Evolutionary conservation across 2,797 vertebrate genomes (phyloP).

Genomic region (Hipposideros larvatus): DNA sequence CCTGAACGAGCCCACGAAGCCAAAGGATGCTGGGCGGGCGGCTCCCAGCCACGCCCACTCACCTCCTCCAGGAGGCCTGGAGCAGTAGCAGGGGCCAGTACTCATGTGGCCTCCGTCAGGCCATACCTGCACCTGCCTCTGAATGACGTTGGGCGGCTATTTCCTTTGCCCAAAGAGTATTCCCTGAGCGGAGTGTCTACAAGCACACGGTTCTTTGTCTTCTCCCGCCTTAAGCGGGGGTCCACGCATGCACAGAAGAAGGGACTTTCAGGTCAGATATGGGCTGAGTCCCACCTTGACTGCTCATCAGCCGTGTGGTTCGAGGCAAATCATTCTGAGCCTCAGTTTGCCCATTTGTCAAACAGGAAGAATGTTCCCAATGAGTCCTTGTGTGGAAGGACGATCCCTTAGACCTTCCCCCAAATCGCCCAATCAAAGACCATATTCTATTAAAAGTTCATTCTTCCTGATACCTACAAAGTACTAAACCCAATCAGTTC

Average conservation of each 20-base stretch:
- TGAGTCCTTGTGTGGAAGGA: not conserved
- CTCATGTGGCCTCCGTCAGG: not conserved
- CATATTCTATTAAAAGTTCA: accelerated
- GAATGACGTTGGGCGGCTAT: not conserved
- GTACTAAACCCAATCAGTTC: not conserved
- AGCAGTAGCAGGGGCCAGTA: accelerated
- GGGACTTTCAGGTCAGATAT: accelerated
- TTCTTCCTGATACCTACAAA: not conserved
- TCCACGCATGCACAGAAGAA: accelerated
- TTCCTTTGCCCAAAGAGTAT: not conserved
- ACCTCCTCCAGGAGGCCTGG: not conserved
- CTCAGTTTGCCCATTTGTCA: not conserved
- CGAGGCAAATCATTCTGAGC: not conserved
- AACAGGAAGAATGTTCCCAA: not conserved
- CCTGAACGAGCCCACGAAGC: accelerated
- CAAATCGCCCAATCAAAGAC: not conserved
- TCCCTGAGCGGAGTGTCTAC: not conserved
- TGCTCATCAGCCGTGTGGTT: not conserved
- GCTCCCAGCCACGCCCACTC: not conserved
- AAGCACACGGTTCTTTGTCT: not conserved
- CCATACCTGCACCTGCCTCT: not conserved
- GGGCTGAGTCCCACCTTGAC: accelerated
- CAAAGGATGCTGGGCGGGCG: accelerated
- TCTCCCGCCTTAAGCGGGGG: no score
- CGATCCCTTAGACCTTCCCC: not conserved